These are phyloP conservation scores for Epirrhoe tristata DNA, from an alignment of 2,888 invertebrate genomes.

Conservation along the genomic window DNA sequence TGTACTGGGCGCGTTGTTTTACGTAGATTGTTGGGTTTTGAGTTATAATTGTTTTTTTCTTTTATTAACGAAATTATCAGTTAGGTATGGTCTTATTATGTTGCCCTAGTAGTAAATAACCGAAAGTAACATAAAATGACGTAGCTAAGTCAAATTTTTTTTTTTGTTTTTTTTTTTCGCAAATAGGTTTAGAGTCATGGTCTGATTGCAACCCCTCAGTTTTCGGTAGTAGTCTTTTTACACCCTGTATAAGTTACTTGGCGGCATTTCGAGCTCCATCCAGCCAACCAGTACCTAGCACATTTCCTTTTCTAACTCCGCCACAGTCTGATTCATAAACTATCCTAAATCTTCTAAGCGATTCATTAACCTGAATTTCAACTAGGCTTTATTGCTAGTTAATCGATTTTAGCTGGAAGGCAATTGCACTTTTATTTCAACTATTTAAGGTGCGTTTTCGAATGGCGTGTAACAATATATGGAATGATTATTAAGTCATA, in stretches of 20 bases:
- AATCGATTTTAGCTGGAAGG: slow-evolving; percentile 7
- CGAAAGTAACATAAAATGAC: too few relatives aligned
- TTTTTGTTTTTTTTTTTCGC: too few relatives aligned
- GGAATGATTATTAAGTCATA: not conserved
- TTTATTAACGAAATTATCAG: too few relatives aligned
- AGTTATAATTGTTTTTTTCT: too few relatives aligned
- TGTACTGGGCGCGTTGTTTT: too few relatives aligned
- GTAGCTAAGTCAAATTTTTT: too few relatives aligned
- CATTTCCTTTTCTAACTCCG: slow-evolving; percentile 1
- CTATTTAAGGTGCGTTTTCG: not conserved
- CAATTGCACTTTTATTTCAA: not conserved
- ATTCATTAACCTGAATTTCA: slow-evolving; percentile 25
- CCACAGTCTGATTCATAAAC: slow-evolving; percentile 11
- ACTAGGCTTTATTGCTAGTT: slow-evolving; percentile 8
- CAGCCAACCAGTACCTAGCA: not conserved
- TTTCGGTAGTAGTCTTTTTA: too few relatives aligned
- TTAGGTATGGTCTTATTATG: too few relatives aligned
- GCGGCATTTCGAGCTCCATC: not conserved
- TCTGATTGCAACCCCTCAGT: too few relatives aligned
- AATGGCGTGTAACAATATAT: not conserved
- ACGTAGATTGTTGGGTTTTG: too few relatives aligned
- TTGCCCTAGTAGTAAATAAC: too few relatives aligned
- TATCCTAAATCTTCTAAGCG: slow-evolving; percentile 25
- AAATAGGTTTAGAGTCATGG: too few relatives aligned
- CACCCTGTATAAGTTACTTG: not conserved